These are phyloP conservation scores for Artemia sinica DNA, from an alignment of 2,888 invertebrate genomes.

Conservation along the genomic window DNA sequence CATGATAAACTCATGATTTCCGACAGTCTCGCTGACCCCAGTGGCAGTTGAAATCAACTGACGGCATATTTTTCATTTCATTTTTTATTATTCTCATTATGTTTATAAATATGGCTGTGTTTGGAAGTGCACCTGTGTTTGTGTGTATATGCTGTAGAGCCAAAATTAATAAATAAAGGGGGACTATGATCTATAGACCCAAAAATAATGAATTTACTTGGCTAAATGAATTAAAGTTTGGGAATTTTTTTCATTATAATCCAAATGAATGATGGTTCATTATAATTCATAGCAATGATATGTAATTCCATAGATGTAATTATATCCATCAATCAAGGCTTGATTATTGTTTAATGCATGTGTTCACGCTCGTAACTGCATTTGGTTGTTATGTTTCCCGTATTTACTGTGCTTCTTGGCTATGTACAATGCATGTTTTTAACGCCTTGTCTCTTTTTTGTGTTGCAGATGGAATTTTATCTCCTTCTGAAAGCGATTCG, in stretches of 20 bases:
- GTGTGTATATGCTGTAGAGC: conserved; percentile 28
- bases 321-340: not conserved
- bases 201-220: too few relatives aligned
- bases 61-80: too few relatives aligned
- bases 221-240: too few relatives aligned
- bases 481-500: conserved; percentile 22
- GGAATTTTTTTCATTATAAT: too few relatives aligned
- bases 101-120: conserved; percentile 20
- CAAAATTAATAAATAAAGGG: conserved; percentile 28
- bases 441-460: conserved; percentile 23
- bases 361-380: conserved; percentile 16
- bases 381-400: conserved; percentile 22
- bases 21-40: too few relatives aligned
- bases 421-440: conserved; percentile 18
- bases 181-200: conserved; percentile 19
- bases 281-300: too few relatives aligned
- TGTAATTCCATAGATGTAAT: too few relatives aligned
- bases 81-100: too few relatives aligned
- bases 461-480: conserved; percentile 16
- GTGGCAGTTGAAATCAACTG: too few relatives aligned
- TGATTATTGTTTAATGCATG: not conserved
- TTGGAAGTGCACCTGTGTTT: conserved; percentile 16
- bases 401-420: conserved; percentile 11
- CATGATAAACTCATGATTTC: too few relatives aligned
- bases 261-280: too few relatives aligned